Percentiles rank a stretch among this genome's conserved stretches.
These are phyloP conservation scores for Arremon brunneinucha DNA, from an alignment of 2,797 vertebrate genomes.

Conservation along the genomic window DNA sequence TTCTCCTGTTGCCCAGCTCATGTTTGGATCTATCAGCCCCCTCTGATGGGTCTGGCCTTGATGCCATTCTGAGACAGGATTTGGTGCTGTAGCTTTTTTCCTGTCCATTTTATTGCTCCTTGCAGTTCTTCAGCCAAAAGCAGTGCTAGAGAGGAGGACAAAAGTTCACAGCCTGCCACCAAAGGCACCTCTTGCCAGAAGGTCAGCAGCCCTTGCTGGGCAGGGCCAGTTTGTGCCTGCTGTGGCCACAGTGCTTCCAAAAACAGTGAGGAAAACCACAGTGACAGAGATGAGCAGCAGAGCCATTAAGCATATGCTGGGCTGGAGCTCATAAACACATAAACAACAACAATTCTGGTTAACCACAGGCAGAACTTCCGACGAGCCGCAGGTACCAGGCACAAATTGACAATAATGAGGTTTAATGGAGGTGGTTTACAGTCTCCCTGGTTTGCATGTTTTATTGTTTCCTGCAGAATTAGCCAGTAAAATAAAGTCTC, in stretches of 20 bases:
- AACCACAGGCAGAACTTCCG: conserved; percentile 26
- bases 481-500: conserved; percentile 9
- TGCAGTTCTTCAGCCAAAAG: neutral
- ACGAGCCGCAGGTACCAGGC: neutral
- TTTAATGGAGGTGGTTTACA: conserved; percentile 43
- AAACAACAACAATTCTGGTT: conserved; percentile 26
- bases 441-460: neutral
- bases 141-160: neutral
- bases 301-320: conserved; percentile 28
- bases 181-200: neutral
- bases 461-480: neutral
- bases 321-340: conserved; percentile 13
- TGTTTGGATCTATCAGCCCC: neutral
- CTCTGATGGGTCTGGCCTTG: neutral
- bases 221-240: neutral
- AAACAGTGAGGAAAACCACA: neutral
- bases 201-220: neutral
- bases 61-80: neutral
- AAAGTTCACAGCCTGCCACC: neutral
- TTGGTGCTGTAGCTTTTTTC: neutral
- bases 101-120: neutral
- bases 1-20: neutral
- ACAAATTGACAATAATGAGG: conserved; percentile 38
- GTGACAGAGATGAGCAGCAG: neutral
- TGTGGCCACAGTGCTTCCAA: neutral